Evolutionary conservation across 2,888 invertebrate species (phyloP), one percentile per base, ranked within the genome.

Genomic region (Eupithecia pulchellata): DNA sequence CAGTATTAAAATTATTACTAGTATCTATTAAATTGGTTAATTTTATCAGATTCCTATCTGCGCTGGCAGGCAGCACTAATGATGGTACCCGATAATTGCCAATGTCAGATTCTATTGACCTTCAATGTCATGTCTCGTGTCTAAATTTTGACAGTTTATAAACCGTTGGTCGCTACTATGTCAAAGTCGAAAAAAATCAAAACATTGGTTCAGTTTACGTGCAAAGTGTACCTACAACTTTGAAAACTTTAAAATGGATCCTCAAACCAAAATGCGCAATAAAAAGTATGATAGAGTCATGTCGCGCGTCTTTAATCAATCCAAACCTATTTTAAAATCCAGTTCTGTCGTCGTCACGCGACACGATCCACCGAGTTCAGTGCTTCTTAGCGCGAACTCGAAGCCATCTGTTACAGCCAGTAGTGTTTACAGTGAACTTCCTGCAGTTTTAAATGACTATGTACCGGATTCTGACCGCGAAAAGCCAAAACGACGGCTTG

Each of bases 331-430:
- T 76, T 75, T 89, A 39, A 88, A 82, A 66, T 81, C 89, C 34
- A 85, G 77, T 78, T 86, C 88, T 58, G 79, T 78, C 68, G 79
- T 78, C 68, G 90, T 93, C 73, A 89, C 84, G 68, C 88, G 90
- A 63, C 92, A 93, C 77, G 86, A 86, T 78, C 80, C 78, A 68
- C 84, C 84, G 47, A 82, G 86, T 64, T 84, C 89, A 57, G 82
- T 79, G 64, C 81, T 82, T 68, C 73, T 88, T 88, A 90, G 91
- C 91, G 92, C 86, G 83, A 93, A 92, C 91, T 91, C 86, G 83
- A 93, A 92, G 86, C 78, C 85, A 74, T 85, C 87, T 82, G 81
- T 82, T 87, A 89, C 89, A 74, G 77, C 85, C 70, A 85, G 79
- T 76, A 80, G 84, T 82, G 83, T 85, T 79, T 88, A 83, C 74